These are phyloP conservation scores for Mythimna pallens DNA, from an alignment of 2,888 invertebrate genomes.

Conservation along the genomic window DNA sequence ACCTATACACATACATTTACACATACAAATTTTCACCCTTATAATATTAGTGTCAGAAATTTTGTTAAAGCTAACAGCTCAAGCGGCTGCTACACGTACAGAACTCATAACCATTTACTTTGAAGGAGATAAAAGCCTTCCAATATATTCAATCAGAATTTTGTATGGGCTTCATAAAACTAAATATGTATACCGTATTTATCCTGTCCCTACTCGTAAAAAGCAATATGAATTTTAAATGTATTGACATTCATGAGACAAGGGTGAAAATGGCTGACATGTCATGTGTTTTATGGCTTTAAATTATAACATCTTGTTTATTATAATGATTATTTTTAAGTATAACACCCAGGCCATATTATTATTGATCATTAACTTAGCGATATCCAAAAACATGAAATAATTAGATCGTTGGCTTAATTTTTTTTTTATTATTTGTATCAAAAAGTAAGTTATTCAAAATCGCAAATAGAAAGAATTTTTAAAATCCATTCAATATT, in stretches of 20 bases:
- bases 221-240: constrained; percentile 26
- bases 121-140: not conserved
- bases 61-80: not conserved
- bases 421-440: no score
- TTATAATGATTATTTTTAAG: not conserved
- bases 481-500: no score
- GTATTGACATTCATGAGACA: constrained; percentile 26
- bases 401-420: no score
- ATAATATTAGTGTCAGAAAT: not conserved
- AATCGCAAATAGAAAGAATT: no score
- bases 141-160: constrained; percentile 29
- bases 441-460: no score
- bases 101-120: not conserved
- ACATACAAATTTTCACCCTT: no score
- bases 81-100: not conserved
- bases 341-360: no score
- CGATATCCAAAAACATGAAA: no score
- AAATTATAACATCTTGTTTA: not conserved
- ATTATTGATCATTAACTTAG: no score
- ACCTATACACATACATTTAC: no score
- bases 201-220: constrained; percentile 26
- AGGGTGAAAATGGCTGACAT: not conserved
- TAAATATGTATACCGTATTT: constrained; percentile 19
- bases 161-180: constrained; percentile 27
- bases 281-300: no score